Evolutionary conservation across 1,140 invertebrate genomes (phyloP).

Genomic region (Venturia canescens): DNA sequence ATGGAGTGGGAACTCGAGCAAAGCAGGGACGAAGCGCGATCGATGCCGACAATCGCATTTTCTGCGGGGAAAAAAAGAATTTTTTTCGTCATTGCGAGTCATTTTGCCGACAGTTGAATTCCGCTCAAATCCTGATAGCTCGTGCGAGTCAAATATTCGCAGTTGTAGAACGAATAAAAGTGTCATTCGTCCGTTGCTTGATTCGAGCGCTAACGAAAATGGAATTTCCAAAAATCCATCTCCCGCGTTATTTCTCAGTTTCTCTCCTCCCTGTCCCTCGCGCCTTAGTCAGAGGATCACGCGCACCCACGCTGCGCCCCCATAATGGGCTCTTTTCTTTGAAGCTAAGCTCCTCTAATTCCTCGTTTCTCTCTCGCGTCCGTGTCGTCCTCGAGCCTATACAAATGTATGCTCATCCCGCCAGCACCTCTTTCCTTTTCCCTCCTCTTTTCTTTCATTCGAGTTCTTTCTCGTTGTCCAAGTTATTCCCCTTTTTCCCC

Average conservation of each 20-base stretch:
- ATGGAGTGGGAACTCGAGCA: too few relatives aligned
- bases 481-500: conserved; percentile 16
- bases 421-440: conserved; percentile 32
- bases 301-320: conserved; percentile 44
- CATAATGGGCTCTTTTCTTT: conserved; percentile 48
- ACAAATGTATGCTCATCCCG: not conserved
- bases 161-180: too few relatives aligned
- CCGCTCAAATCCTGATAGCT: too few relatives aligned
- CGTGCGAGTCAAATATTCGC: too few relatives aligned
- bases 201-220: conserved; percentile 9
- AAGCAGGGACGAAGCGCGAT: too few relatives aligned
- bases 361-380: conserved; percentile 31
- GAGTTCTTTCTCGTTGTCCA: not conserved
- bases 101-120: too few relatives aligned
- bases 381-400: conserved; percentile 32
- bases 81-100: too few relatives aligned
- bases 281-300: not conserved
- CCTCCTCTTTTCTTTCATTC: not conserved
- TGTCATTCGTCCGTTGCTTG: not conserved
- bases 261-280: conserved; percentile 36
- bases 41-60: too few relatives aligned
- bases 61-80: too few relatives aligned
- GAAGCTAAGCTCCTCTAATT: conserved; percentile 48
- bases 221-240: conserved; percentile 31
- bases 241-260: conserved; percentile 36